Percentiles rank a stretch among this genome's conserved stretches.
phyloP scores from a whole-genome alignment of 2,888 invertebrate genomes.

The Gortyna flavago region DNA sequence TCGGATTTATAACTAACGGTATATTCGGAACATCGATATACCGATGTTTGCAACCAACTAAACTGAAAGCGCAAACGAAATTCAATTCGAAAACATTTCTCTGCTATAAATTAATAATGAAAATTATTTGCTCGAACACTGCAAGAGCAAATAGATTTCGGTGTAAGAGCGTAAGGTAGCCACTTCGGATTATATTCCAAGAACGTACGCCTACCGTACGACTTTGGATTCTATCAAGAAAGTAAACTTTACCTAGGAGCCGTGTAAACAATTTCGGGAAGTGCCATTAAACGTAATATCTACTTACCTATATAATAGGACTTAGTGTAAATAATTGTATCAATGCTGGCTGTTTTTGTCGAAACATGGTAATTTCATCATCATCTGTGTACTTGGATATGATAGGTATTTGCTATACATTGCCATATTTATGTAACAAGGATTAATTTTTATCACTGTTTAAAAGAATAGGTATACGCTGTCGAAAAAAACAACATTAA shows the following conservation, averaged over 20 bases:
- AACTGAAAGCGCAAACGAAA: background rate
- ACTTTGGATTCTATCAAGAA: conserved; percentile 66
- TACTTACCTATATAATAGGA: background rate
- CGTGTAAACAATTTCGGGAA: conserved; percentile 69
- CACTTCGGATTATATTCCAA: conserved; percentile 25
- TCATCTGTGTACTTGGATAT: background rate
- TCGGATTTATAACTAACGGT: conserved; percentile 9
- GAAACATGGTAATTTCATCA: background rate
- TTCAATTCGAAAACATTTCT: conserved; percentile 2
- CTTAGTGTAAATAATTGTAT: conserved; percentile 1
- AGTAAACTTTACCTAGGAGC: conserved; percentile 69
- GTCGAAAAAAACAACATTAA: no score
- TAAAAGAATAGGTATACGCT: background rate
- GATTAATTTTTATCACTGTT: background rate
- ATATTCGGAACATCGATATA: background rate
- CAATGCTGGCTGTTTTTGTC: conserved; percentile 9
- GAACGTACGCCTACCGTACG: conserved; percentile 32
- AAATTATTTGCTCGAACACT: no score
- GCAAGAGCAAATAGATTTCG: conserved; percentile 27
- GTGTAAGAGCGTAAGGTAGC: conserved; percentile 38
- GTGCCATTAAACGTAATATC: conserved; percentile 53
- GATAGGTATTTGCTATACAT: background rate
- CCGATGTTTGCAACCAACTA: background rate
- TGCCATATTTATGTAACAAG: background rate
- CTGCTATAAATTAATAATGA: conserved; percentile 11